These are phyloP conservation scores for Halcyon malimbica DNA, from an alignment of 2,113 vertebrate genomes.

Conservation along the genomic window DNA sequence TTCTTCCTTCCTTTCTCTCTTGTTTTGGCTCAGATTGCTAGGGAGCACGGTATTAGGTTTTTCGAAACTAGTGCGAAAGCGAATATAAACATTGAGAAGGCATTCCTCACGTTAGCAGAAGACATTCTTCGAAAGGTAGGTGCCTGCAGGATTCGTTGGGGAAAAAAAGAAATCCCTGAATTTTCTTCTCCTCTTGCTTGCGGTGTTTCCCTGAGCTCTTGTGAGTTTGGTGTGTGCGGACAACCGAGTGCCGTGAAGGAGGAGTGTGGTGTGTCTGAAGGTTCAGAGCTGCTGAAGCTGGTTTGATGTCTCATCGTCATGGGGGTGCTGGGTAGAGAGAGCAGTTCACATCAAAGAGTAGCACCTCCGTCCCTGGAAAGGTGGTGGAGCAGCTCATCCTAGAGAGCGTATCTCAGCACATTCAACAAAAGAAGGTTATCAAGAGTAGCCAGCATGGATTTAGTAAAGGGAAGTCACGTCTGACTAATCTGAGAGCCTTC, in stretches of 20 bases:
- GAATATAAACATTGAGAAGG: conserved; percentile 99
- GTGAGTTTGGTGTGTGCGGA: not conserved
- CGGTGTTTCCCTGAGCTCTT: not conserved
- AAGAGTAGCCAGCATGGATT: too few relatives aligned
- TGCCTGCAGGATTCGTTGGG: not conserved
- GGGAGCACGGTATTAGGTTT: conserved; percentile 98
- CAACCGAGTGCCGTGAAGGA: not conserved
- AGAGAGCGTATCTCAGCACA: too few relatives aligned
- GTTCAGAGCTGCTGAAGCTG: not conserved
- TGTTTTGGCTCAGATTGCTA: conserved; percentile 85
- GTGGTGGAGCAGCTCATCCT: too few relatives aligned
- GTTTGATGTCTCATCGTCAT: not conserved
- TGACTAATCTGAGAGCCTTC: too few relatives aligned
- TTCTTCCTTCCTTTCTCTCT: not conserved
- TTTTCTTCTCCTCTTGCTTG: not conserved
- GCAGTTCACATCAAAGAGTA: not conserved
- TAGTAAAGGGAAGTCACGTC: too few relatives aligned
- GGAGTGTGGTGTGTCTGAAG: accelerated
- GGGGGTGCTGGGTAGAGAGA: not conserved
- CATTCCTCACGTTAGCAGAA: conserved; percentile 99
- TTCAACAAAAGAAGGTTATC: too few relatives aligned
- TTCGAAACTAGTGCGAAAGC: conserved; percentile 99
- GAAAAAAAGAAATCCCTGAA: not conserved
- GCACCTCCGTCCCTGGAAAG: too few relatives aligned
- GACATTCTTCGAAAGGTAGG: conserved; percentile 98